Base-by-base conservation (phyloP, 2,113 vertebrate genomes). In the Macrotis lagotis region DNA sequence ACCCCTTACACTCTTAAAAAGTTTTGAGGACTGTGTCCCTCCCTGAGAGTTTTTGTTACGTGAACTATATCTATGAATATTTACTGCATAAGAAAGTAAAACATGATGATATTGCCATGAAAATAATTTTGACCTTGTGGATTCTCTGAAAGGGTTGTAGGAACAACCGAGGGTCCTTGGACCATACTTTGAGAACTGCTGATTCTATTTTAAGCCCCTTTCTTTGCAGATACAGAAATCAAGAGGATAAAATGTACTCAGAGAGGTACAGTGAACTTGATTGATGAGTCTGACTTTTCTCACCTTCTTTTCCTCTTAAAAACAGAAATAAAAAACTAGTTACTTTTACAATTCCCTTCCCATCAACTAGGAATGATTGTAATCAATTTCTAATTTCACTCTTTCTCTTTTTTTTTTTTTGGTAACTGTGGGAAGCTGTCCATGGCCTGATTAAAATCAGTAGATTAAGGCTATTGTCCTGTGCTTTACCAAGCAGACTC, bases 341-440 rank as follows among this genome's bases (percentile, higher is more conserved):
- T 51, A 94, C 48, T 55, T 3, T 88, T 26, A 89, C 16, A 95
- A 91, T 52, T 0, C 8, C 12, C 16, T 51, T 49, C 31, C 93
- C n/a, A 89, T 37, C 14, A 90, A 14, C 11, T 44, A 52, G 48
- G 28, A 37, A 9, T 50, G 47, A 51, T 19, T 89, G 31, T 55
- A 88, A 51, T 50, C 89, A 93, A 31, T 49, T 94, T 28, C 44
- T 51, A 37, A 51, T 16, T 28, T 7, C 88, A 47, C 55, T 5
- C 0, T 2, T 8, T 47, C 50, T 14, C 0, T 53, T 51, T 2
- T 8, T 47, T 50, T 12, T 0, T 53, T 51, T 28, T 8, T 12
- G 47, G 52, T 24, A 66, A 90, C 1, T 51, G 7, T 1, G 55
- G 50, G 55, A 91, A 25, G 50, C 48, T 74, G 26, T 53, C 90